Percentiles rank a stretch among this genome's conserved stretches.
phyloP scores from a whole-genome alignment of 2,797 vertebrate genomes.

The Kryptopterus vitreolus region DNA sequence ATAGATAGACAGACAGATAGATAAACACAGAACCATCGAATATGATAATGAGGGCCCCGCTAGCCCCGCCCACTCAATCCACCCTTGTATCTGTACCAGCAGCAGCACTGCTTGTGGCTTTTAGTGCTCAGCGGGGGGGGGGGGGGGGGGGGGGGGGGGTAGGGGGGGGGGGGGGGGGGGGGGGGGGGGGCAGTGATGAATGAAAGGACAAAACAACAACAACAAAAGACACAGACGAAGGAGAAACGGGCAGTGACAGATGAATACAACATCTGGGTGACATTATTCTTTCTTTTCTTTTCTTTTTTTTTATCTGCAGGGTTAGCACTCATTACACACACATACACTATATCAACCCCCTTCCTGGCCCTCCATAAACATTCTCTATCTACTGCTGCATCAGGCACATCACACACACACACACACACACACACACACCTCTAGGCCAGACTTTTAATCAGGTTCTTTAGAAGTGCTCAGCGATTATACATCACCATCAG shows the following conservation, averaged over 20 bases:
- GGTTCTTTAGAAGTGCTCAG: constrained; percentile 49
- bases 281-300: constrained; percentile 45
- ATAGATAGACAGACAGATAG: no score
- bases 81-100: neutral
- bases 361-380: constrained; percentile 4
- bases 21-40: neutral
- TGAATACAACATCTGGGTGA: constrained; percentile 34
- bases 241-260: constrained; percentile 23
- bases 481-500: constrained; percentile 45
- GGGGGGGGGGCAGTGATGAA: constrained; percentile 66
- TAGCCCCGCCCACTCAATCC: neutral
- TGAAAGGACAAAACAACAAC: constrained; percentile 62
- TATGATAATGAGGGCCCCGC: neutral
- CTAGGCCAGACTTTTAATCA: constrained; percentile 43
- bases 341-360: constrained; percentile 23
- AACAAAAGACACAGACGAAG: constrained; percentile 46
- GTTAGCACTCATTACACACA: constrained; percentile 44
- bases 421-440: constrained; percentile 54
- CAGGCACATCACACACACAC: constrained; percentile 23
- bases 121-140: no score
- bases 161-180: no score
- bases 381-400: constrained; percentile 14
- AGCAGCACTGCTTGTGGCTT: neutral
- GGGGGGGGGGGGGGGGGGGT: no score
- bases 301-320: constrained; percentile 41